Conservation (phyloP, 2,888 invertebrate species). For the Taenaris catops region DNA sequence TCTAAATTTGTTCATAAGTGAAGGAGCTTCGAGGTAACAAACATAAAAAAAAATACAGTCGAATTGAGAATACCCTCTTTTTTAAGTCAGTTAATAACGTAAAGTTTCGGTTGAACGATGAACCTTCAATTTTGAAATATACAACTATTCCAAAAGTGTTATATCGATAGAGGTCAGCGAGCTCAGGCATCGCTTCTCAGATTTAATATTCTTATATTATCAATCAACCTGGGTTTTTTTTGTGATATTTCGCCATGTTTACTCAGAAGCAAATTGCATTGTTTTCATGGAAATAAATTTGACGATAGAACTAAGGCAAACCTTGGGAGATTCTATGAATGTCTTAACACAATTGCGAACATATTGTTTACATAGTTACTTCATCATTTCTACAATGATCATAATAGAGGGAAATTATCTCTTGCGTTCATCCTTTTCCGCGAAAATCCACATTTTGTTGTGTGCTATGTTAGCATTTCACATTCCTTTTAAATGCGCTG, state of each 20-base stretch:
- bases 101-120: too few species aligned
- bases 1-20: too few species aligned
- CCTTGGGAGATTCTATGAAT: conserved; percentile 22
- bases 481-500: too few species aligned
- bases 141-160: conserved; percentile 1
- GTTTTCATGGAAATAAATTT: conserved; percentile 19
- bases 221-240: conserved; percentile 13
- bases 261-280: conserved; percentile 2
- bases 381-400: conserved; percentile 11
- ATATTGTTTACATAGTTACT: conserved; percentile 19
- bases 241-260: conserved; percentile 9
- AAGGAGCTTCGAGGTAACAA: too few species aligned
- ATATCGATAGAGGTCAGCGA: conserved; percentile 1
- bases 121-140: conserved; percentile 1
- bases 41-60: too few species aligned
- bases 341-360: conserved; percentile 8
- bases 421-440: not conserved
- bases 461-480: too few species aligned
- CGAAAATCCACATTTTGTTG: too few species aligned
- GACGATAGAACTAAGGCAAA: conserved; percentile 16
- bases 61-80: too few species aligned
- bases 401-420: conserved; percentile 12
- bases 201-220: conserved; percentile 5
- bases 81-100: too few species aligned
- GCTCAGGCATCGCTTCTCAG: not conserved